Conservation (phyloP, 2,797 vertebrate genomes). For the Lepus oiostolus region DNA sequence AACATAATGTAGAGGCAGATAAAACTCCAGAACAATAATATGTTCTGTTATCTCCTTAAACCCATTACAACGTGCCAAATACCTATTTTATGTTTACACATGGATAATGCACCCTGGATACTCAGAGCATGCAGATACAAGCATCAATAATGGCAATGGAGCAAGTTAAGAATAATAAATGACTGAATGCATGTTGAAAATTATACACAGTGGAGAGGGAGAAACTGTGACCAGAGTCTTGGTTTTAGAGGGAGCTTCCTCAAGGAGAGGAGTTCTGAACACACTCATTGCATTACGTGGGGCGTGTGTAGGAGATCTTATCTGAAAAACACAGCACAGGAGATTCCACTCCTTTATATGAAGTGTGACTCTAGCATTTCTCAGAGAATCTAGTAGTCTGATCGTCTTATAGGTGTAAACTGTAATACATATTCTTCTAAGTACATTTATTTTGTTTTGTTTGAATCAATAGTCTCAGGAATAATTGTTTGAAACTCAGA, state of each 20-base stretch:
- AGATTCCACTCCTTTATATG: not conserved
- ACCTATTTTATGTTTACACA: not conserved
- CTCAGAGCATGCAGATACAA: not conserved
- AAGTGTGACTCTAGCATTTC: conserved; percentile 1
- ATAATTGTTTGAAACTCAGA: not conserved
- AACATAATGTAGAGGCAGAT: not conserved
- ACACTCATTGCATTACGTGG: not conserved
- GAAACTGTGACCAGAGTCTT: not conserved
- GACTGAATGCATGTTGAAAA: not conserved
- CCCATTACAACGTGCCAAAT: not conserved
- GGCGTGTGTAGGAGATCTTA: not conserved
- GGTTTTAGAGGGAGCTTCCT: not conserved
- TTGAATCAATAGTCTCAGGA: not conserved
- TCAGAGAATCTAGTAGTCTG: not conserved
- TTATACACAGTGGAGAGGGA: not conserved
- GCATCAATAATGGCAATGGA: not conserved
- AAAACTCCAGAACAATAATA: not conserved
- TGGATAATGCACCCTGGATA: not conserved
- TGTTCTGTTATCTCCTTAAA: not conserved
- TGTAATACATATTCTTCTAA: not conserved
- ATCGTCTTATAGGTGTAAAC: not conserved
- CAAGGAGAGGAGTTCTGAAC: not conserved
- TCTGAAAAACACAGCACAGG: not conserved
- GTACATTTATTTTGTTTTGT: not conserved
- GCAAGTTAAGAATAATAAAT: not conserved